These are phyloP conservation scores for Lamproptera curius DNA, from an alignment of 2,888 invertebrate genomes.

Conservation along the genomic window DNA sequence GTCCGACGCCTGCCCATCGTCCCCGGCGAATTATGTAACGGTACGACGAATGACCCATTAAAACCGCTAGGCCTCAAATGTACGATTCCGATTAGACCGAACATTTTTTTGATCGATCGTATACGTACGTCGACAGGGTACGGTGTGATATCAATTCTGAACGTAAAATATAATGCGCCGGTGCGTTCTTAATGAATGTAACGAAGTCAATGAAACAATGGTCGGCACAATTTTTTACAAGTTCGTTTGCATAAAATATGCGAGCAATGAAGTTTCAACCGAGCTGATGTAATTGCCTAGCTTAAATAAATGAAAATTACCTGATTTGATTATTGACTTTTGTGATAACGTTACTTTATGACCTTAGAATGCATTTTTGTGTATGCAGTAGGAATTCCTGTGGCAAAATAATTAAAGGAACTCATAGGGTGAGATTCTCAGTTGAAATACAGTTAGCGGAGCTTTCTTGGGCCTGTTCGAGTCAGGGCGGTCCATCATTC, in stretches of 20 bases:
- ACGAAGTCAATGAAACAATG: background rate
- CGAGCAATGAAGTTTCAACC: slow-evolving; percentile 57
- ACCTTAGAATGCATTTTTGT: no score
- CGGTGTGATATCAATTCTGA: no score
- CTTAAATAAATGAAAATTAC: no score
- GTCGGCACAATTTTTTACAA: slow-evolving; percentile 43
- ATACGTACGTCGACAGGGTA: no score
- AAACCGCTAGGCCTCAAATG: slow-evolving; percentile 30
- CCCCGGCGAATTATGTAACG: slow-evolving; percentile 65
- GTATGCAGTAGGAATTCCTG: no score
- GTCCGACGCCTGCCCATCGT: slow-evolving; percentile 57
- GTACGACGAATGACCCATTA: slow-evolving; percentile 60
- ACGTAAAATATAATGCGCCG: no score
- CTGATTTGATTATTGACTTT: no score
- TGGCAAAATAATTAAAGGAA: slow-evolving; percentile 46
- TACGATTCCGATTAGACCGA: no score
- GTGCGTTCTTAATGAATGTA: no score
- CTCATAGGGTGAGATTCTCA: slow-evolving; percentile 43
- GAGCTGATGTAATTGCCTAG: slow-evolving; percentile 62
- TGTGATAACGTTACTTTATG: no score
- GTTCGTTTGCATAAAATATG: slow-evolving; percentile 67
- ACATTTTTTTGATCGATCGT: slow-evolving; percentile 37
- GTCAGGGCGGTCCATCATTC: slow-evolving; percentile 58
- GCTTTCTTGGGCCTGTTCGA: slow-evolving; percentile 59
- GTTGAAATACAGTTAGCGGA: slow-evolving; percentile 59